Evolutionary conservation across 2,113 vertebrate species (phyloP), one percentile per base, ranked within the genome.

Genomic region (Phyllostomus hastatus): DNA sequence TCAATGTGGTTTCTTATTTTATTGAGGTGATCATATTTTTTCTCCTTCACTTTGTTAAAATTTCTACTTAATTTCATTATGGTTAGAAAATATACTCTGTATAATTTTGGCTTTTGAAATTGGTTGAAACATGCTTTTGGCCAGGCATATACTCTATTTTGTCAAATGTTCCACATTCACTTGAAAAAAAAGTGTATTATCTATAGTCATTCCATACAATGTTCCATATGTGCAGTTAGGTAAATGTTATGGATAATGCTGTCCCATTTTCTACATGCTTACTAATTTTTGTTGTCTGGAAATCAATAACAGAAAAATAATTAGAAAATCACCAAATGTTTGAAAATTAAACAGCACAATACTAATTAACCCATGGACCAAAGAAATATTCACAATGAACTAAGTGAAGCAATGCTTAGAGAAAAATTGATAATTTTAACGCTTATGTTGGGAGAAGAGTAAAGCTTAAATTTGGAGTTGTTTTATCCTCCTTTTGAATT

Each of bases 271-370:
- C 59, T 48, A 67, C 31, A 22, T 31, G 41, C 41, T 66, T 73
- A 75, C 22, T 61, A 87, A 69, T 48, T 91, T 92, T 88, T 93
- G 48, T 69, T 46, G 10, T 64, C 64, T 76, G 48, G 26, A 93
- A 96, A 66, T 76, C 10, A 90, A 10, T 59, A 76, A 84, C 11
- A 94, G 20, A 95, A 91, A 90, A 90, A 66, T 73, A 84, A 84
- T 64, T 85, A 75, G 7, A 91, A 93, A 91, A 73, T 73, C n/a
- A 93, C 50, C 33, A 70, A 86, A 31, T 52, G 20, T 84, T 95
- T 95, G 7, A 33, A 70, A 95, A 76, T 82, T 57, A 92, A 88
- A 14, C 38, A 93, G 75, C n/a, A 38, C 9, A 76, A 26, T 46
- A 73, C 17, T 48, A 91, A 72, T 31, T 66, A 76, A 89, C 5